Conservation (phyloP, 2,888 invertebrate genomes). For the Flexamia atlantica region DNA sequence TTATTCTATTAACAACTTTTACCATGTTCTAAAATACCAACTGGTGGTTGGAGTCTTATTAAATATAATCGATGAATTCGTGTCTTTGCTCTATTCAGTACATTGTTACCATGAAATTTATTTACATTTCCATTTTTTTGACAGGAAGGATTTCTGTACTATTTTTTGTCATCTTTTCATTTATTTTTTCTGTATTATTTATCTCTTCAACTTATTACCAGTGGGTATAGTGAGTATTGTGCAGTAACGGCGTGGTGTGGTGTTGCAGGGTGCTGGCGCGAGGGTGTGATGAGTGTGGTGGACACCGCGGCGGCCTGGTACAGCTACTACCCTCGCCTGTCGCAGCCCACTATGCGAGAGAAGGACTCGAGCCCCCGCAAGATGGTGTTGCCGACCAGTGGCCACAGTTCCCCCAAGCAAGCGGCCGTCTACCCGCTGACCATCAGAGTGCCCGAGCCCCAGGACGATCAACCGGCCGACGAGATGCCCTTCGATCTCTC, state of each 20-base stretch:
- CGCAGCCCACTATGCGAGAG: slow-evolving; percentile 87
- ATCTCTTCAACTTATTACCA: no score
- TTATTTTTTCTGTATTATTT: no score
- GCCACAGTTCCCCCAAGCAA: slow-evolving; percentile 84
- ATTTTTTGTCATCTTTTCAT: no score
- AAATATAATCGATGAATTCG: no score
- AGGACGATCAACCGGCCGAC: slow-evolving; percentile 70
- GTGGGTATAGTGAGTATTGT: no score
- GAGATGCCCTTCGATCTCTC: slow-evolving; percentile 85
- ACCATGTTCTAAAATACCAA: no score
- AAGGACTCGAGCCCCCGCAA: slow-evolving; percentile 95
- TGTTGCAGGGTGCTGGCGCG: slow-evolving; percentile 59
- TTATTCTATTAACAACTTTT: no score
- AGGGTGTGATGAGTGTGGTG: slow-evolving; percentile 82
- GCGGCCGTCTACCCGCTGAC: slow-evolving; percentile 85
- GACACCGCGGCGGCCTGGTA: slow-evolving; percentile 80
- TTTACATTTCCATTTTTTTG: no score
- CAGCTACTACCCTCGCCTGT: slow-evolving; percentile 75
- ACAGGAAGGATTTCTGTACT: no score
- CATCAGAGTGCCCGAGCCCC: slow-evolving; percentile 77
- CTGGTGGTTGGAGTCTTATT: no score
- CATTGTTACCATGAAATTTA: no score
- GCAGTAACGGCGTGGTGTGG: not conserved
- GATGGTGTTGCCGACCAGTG: slow-evolving; percentile 81
- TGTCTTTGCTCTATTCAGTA: no score